Percentiles rank a stretch among this genome's conserved stretches.
Evolutionary conservation across 2,888 invertebrate genomes (phyloP).

Genomic region (Caenorhabditis afra): DNA sequence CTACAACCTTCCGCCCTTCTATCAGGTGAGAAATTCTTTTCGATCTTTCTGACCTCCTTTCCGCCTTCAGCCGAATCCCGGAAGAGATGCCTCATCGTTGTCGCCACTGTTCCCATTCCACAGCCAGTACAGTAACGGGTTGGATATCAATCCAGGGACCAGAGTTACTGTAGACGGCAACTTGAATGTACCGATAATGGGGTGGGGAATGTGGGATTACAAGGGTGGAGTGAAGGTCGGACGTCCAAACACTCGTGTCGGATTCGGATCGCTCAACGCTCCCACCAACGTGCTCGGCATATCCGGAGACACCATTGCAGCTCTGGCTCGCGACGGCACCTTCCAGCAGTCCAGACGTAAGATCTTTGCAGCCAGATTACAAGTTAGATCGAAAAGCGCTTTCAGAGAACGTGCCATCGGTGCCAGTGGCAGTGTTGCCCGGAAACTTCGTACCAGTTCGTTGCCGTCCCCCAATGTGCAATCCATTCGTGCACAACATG

Average conservation of each 20-base stretch:
- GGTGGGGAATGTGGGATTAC: slow-evolving; percentile 78
- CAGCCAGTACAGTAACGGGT: slow-evolving; percentile 74
- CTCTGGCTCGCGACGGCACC: slow-evolving; percentile 70
- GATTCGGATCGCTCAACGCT: slow-evolving; percentile 70
- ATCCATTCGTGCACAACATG: slow-evolving; percentile 76
- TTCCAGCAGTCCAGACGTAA: slow-evolving; percentile 74
- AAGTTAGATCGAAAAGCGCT: background rate
- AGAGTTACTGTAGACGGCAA: slow-evolving; percentile 75
- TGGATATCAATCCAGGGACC: slow-evolving; percentile 75
- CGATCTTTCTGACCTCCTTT: background rate
- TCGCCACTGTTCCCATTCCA: slow-evolving; percentile 75
- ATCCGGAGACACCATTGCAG: slow-evolving; percentile 70
- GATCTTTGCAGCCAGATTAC: background rate
- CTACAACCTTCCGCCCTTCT: slow-evolving; percentile 76
- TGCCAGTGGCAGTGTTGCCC: slow-evolving; percentile 76
- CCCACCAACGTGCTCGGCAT: slow-evolving; percentile 76
- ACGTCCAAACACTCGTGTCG: slow-evolving; percentile 72
- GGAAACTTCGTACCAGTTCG: slow-evolving; percentile 75
- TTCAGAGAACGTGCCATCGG: slow-evolving; percentile 71
- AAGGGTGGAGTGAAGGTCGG: slow-evolving; percentile 75
- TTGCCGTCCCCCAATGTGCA: slow-evolving; percentile 77
- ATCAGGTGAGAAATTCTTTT: slow-evolving; percentile 62
- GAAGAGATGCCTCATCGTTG: slow-evolving; percentile 74
- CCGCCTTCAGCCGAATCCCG: slow-evolving; percentile 72
- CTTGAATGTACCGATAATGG: slow-evolving; percentile 73